Evolutionary conservation across 1,140 invertebrate species (phyloP), one percentile per base, ranked within the genome.

Genomic region (Drosophila bocqueti): DNA sequence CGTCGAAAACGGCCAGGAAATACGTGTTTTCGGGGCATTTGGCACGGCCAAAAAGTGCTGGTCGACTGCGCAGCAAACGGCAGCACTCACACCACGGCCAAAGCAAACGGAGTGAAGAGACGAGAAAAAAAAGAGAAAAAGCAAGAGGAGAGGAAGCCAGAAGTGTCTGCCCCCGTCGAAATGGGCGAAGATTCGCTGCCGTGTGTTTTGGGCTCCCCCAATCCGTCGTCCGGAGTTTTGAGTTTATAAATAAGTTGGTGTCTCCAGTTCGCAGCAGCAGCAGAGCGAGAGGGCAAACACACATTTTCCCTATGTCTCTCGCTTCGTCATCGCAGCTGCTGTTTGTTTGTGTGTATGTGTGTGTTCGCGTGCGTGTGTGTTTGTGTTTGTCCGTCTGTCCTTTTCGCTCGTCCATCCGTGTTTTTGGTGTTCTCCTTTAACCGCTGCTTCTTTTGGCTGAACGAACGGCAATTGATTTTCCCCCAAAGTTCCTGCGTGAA

Each of bases 381-480:
- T 54, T 62, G 67, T 68, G 46, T 60, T 62, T 52, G 62, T 62
- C 65, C 55, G 55, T 59, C 64, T 42, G 54, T 57, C 54, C 54
- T 57, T 57, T 57, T 57, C 54, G 54, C 38, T 40, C 36, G 54
- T 57, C 36, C 52, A 54, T 54, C 46, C 66, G 67, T 72, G 76
- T 76, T 80, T 63, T 86, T 82, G 83, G 84, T 78, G 78, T 77
- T 83, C 79, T 75, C 66, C 66, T 75, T 74, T 66, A 58, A 69
- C 79, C 67, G 76, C 40, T 64, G 52, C 54, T 64, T 64, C 59
- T 66, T 43, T 15, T 57, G 63, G 76, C 81, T 73, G 81, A 83
- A 87, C 83, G 79, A 76, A 89, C 77, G 71, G 64, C 69, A 65
- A 90, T 90, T 90, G 85, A 91, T 90, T 90, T 90, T 90, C 82